phyloP scores from a whole-genome alignment of 1,140 invertebrate species.

The Magallana angulata region DNA sequence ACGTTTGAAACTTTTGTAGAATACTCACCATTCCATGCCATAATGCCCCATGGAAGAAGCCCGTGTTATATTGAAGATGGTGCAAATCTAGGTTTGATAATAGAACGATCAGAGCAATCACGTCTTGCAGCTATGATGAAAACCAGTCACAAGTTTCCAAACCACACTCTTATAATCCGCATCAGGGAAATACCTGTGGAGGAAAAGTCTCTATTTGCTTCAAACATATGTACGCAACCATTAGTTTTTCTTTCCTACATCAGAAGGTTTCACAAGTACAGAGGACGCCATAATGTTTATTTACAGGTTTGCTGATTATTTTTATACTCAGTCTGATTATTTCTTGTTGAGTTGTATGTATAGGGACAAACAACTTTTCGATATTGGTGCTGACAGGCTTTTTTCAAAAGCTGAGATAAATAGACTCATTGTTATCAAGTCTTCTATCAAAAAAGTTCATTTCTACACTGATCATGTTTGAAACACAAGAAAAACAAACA shows the following conservation, averaged over 20 bases:
- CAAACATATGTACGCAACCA: neutral
- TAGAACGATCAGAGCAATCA: neutral
- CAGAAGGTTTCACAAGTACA: neutral
- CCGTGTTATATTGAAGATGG: neutral
- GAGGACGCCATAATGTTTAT: slow-evolving; percentile 2
- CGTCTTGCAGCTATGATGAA: neutral
- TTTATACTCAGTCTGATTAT: neutral
- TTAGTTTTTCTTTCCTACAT: neutral
- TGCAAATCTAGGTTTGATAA: neutral
- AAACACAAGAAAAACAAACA: no score
- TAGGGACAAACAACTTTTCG: no score
- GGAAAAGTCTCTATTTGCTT: neutral
- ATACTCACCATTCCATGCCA: neutral
- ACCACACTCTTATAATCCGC: neutral
- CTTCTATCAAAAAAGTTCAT: no score
- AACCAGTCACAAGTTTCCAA: neutral
- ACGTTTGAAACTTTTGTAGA: neutral
- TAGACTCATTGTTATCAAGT: no score
- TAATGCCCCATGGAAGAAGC: neutral
- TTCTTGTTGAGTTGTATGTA: neutral
- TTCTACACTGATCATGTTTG: no score
- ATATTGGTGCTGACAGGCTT: no score
- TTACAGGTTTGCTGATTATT: neutral
- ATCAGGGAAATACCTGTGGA: neutral
- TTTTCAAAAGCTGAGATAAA: no score